A percentile compares a stretch with the other conserved stretches of the same genome.
These are phyloP conservation scores for Eudasyphora cyanicolor DNA, from an alignment of 2,888 invertebrate genomes.

Conservation along the genomic window DNA sequence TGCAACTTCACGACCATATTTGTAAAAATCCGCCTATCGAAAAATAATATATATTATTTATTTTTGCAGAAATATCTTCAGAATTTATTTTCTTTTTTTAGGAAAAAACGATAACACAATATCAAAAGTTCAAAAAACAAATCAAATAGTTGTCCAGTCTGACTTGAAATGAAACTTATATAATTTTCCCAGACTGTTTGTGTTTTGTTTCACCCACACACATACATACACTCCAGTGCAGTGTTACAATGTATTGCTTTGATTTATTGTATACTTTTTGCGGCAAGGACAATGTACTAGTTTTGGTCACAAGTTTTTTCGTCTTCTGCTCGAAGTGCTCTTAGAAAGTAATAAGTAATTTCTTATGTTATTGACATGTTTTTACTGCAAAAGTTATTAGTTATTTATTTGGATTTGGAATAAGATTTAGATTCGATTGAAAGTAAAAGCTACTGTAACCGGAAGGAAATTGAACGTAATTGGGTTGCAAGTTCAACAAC, in stretches of 20 bases:
- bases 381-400: slow-evolving; percentile 10
- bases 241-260: neutral
- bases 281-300: neutral
- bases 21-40: too few species aligned
- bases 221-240: neutral
- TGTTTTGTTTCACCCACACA: neutral
- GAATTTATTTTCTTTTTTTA: too few species aligned
- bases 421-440: neutral
- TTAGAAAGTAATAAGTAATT: slow-evolving; percentile 14
- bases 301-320: neutral
- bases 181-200: neutral
- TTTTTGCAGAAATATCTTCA: too few species aligned
- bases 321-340: neutral
- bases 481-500: neutral
- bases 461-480: neutral
- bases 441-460: neutral
- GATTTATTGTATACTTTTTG: slow-evolving; percentile 6
- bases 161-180: too few species aligned
- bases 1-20: too few species aligned
- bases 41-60: too few species aligned
- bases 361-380: slow-evolving; percentile 18
- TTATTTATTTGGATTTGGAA: neutral
- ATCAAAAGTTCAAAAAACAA: too few species aligned
- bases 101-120: too few species aligned
- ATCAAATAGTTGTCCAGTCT: too few species aligned